Conservation (phyloP, 2,113 vertebrate genomes). For the Isurus oxyrinchus region DNA sequence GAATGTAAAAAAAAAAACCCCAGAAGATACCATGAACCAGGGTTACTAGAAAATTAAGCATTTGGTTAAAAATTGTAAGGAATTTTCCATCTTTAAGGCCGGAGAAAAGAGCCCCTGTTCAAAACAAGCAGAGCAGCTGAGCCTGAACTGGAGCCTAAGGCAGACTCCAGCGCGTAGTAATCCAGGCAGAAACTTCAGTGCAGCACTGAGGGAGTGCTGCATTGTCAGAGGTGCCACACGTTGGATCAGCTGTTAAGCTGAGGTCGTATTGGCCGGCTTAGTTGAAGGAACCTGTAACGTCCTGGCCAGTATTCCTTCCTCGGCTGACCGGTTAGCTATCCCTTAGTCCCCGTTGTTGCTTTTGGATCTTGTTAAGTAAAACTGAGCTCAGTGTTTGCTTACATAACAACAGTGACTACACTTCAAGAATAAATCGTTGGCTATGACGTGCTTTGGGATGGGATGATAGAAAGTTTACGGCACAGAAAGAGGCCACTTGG, state of each 20-base stretch:
- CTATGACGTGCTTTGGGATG: too few species aligned
- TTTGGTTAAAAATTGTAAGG: neutral
- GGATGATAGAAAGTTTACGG: too few species aligned
- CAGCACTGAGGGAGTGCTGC: neutral
- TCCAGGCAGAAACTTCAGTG: neutral
- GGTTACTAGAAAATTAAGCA: neutral
- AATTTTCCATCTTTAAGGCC: neutral
- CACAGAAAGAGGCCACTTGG: too few species aligned
- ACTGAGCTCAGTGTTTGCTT: neutral
- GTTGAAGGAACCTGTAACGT: neutral
- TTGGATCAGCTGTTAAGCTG: neutral
- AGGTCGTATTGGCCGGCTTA: neutral
- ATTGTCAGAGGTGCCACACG: neutral
- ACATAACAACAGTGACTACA: neutral
- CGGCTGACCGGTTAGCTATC: neutral
- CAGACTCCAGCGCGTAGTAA: too few species aligned
- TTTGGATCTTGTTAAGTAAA: neutral
- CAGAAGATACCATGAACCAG: neutral
- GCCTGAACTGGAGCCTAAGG: neutral
- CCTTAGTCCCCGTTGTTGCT: neutral
- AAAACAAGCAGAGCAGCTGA: neutral
- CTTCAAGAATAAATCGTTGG: too few species aligned
- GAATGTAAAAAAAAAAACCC: too few species aligned
- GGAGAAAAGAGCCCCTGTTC: neutral
- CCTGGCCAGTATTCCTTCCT: neutral